phyloP scores from a whole-genome alignment of 2,113 vertebrate species.

The Pungitius pungitius region DNA sequence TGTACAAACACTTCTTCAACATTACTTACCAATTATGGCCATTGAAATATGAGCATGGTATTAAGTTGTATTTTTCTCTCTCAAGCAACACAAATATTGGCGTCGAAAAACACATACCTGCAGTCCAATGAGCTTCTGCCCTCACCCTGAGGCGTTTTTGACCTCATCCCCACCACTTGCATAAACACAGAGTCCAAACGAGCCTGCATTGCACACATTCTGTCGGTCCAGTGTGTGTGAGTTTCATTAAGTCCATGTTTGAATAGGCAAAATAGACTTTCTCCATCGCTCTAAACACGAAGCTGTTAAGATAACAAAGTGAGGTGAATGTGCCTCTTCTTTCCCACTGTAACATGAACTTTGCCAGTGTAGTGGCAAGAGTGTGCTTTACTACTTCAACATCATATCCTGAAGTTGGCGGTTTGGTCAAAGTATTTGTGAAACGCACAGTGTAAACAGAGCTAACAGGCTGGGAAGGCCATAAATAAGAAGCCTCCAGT shows the following conservation, averaged over 20 bases:
- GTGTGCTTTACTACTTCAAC: conserved; percentile 53
- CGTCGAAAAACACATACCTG: conserved; percentile 14
- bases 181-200: conserved; percentile 53
- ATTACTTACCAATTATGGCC: background rate
- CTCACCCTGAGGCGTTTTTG: conserved; percentile 39
- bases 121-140: conserved; percentile 25
- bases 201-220: conserved; percentile 53
- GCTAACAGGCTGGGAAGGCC: conserved; percentile 42
- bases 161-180: conserved; percentile 59
- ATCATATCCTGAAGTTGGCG: conserved; percentile 59
- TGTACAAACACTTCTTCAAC: background rate
- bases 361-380: conserved; percentile 39
- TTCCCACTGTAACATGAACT: conserved; percentile 57
- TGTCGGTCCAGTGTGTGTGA: conserved; percentile 38
- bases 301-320: conserved; percentile 57
- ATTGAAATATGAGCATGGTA: conserved; percentile 11
- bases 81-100: background rate
- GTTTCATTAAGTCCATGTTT: conserved; percentile 70
- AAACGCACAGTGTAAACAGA: conserved; percentile 57
- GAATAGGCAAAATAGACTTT: conserved; percentile 58
- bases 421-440: conserved; percentile 71
- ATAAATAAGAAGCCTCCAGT: conserved; percentile 55
- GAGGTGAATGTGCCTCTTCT: conserved; percentile 62
- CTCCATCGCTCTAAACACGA: conserved; percentile 50
- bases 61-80: background rate